These are phyloP conservation scores for Lophotriccus pileatus DNA, from an alignment of 2,797 vertebrate species.

Conservation along the genomic window DNA sequence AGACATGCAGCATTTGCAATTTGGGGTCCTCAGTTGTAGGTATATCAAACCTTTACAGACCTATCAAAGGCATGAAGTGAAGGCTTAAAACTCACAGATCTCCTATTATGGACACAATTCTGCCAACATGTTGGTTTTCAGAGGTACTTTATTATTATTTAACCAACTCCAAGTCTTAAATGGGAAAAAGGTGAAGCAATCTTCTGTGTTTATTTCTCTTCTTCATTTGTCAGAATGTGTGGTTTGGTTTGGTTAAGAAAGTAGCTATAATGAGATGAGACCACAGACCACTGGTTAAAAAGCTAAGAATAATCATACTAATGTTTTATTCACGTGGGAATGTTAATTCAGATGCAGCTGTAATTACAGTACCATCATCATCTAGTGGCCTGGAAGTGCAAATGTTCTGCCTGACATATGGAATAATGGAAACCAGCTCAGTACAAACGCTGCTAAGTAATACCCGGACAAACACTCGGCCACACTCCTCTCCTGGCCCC, in stretches of 20 bases:
- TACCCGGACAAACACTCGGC: background rate
- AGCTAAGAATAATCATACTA: slow-evolving; percentile 24
- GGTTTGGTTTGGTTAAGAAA: slow-evolving; percentile 22
- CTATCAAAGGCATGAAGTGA: background rate
- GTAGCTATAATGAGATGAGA: slow-evolving; percentile 4
- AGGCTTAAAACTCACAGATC: background rate
- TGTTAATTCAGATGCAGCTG: slow-evolving; percentile 55
- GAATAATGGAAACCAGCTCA: background rate
- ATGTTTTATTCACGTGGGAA: slow-evolving; percentile 59
- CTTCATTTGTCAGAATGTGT: background rate
- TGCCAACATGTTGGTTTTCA: background rate
- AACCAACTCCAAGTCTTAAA: background rate
- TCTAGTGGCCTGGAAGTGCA: slow-evolving; percentile 49
- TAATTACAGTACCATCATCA: slow-evolving; percentile 62
- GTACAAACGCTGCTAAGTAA: slow-evolving; percentile 3
- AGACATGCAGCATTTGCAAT: background rate
- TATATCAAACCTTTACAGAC: background rate
- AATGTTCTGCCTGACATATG: slow-evolving; percentile 50
- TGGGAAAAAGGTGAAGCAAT: background rate
- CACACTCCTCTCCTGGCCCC: background rate
- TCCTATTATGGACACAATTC: background rate
- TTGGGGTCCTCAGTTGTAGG: background rate
- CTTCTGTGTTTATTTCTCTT: background rate
- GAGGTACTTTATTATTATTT: background rate
- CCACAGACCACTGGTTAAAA: slow-evolving; percentile 28